Conservation (phyloP, 2,888 invertebrate species). For the Chrysolina haemoptera region DNA sequence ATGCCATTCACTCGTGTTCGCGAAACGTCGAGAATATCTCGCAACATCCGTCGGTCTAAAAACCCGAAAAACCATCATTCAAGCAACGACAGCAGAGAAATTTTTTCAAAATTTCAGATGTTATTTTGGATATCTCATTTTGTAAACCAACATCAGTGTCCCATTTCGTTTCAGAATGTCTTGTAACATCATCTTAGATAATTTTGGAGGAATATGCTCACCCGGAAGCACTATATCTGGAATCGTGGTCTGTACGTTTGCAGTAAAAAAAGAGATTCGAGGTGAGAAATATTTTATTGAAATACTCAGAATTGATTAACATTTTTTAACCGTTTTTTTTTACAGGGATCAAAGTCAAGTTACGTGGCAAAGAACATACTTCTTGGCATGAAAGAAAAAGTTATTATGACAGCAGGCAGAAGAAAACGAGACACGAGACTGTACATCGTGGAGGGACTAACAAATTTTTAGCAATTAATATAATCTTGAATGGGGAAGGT, state of each 20-base stretch:
- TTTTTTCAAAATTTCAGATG: too few relatives aligned
- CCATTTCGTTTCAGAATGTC: slow-evolving; percentile 7
- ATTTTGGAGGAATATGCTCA: slow-evolving; percentile 24
- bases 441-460: slow-evolving; percentile 46
- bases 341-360: slow-evolving; percentile 47
- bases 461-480: slow-evolving; percentile 38
- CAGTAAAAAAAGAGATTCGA: slow-evolving; percentile 41
- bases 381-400: slow-evolving; percentile 46
- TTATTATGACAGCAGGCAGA: slow-evolving; percentile 44
- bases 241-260: slow-evolving; percentile 43
- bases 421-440: slow-evolving; percentile 36
- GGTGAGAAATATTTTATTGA: slow-evolving; percentile 33
- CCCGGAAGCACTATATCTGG: slow-evolving; percentile 44
- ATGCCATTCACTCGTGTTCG: too few relatives aligned
- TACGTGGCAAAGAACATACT: slow-evolving; percentile 52
- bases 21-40: too few relatives aligned
- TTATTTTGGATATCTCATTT: too few relatives aligned
- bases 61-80: too few relatives aligned
- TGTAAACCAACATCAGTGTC: background rate
- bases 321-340: too few relatives aligned
- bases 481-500: slow-evolving; percentile 44
- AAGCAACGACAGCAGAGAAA: too few relatives aligned
- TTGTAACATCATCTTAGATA: slow-evolving; percentile 23
- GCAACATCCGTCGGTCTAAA: too few relatives aligned
- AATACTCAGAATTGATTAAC: background rate